phyloP scores from a whole-genome alignment of 1,140 invertebrate genomes.

The Thaumatotibia leucotreta region DNA sequence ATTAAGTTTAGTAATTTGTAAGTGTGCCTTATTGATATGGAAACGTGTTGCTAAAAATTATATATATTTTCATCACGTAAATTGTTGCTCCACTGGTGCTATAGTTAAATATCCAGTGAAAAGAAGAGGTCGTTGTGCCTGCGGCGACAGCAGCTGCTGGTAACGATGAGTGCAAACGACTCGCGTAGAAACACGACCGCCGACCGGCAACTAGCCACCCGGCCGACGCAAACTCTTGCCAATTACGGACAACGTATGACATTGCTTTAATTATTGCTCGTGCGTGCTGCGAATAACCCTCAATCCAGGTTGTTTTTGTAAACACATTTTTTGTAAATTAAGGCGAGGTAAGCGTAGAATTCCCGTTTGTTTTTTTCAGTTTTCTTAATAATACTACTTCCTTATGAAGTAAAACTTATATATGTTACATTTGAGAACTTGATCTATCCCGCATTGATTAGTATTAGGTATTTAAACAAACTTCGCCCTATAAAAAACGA shows the following conservation, averaged over 20 bases:
- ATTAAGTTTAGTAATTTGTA: not conserved
- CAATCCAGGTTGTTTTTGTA: not conserved
- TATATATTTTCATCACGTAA: not conserved
- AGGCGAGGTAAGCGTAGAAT: no score
- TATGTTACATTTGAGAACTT: no score
- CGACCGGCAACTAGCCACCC: slow-evolving; percentile 4
- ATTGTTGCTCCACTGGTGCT: slow-evolving; percentile 12
- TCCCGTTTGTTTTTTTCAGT: no score
- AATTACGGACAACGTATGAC: slow-evolving; percentile 14
- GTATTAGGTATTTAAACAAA: no score
- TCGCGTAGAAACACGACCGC: slow-evolving; percentile 36
- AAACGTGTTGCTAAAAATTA: no score
- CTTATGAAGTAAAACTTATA: no score
- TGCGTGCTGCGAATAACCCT: not conserved
- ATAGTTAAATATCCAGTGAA: slow-evolving; percentile 28
- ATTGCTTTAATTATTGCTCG: slow-evolving; percentile 2
- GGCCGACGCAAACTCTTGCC: slow-evolving; percentile 3
- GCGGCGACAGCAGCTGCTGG: slow-evolving; percentile 38
- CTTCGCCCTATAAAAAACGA: no score
- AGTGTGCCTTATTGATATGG: no score
- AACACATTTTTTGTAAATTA: no score
- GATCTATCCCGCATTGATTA: no score
- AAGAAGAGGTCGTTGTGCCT: slow-evolving; percentile 42
- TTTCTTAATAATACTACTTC: no score
- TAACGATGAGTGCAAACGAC: slow-evolving; percentile 55